Percentiles rank a stretch among this genome's conserved stretches.
Evolutionary conservation across 2,888 invertebrate genomes (phyloP).

Genomic region (Hydrotaea cyrtoneurina): DNA sequence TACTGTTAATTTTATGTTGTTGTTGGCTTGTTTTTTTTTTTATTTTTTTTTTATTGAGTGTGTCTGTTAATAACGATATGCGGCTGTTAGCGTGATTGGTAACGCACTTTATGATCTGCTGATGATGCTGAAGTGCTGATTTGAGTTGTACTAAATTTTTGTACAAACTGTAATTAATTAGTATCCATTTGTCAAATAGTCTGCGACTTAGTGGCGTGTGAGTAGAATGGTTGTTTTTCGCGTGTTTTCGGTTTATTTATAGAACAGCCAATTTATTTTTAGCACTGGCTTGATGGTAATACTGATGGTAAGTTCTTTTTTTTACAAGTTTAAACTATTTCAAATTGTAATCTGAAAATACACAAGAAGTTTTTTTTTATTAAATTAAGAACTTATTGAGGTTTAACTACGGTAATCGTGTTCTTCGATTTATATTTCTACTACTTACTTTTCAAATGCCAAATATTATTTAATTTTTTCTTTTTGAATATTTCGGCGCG

Average conservation of each 20-base stretch:
- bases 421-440: neutral
- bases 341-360: neutral
- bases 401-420: neutral
- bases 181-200: conserved; percentile 81
- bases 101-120: conserved; percentile 67
- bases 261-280: conserved; percentile 29
- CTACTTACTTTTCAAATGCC: neutral
- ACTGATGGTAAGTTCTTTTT: conserved; percentile 1
- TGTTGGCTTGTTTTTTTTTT: conserved; percentile 38
- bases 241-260: conserved; percentile 32
- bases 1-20: conserved; percentile 63
- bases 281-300: conserved; percentile 1
- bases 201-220: conserved; percentile 62
- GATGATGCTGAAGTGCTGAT: conserved; percentile 46
- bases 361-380: neutral
- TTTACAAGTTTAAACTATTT: neutral
- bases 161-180: conserved; percentile 82
- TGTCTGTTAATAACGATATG: conserved; percentile 61
- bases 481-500: neutral
- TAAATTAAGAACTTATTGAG: neutral
- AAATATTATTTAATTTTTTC: conserved; percentile 19
- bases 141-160: conserved; percentile 79
- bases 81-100: conserved; percentile 63
- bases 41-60: conserved; percentile 40
- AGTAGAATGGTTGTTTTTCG: conserved; percentile 53